Evolutionary conservation across 2,797 vertebrate genomes (phyloP).

Genomic region (Syndactyla subalaris): DNA sequence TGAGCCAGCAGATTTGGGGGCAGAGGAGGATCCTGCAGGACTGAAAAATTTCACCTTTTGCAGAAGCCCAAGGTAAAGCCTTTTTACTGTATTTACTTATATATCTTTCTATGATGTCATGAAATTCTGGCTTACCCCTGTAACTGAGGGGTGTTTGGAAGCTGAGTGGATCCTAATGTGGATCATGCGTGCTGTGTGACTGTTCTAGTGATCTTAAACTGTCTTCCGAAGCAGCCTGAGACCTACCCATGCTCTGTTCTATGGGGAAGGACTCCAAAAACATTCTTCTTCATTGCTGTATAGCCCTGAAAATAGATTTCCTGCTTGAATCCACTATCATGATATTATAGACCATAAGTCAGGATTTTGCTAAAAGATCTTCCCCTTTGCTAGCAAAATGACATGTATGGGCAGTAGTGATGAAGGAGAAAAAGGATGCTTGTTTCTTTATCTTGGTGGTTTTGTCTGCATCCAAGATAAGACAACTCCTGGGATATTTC

Average conservation of each 20-base stretch:
- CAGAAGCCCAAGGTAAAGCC: not conserved
- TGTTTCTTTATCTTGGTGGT: not conserved
- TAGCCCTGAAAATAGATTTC: not conserved
- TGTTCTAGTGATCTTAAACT: not conserved
- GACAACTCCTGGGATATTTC: not conserved
- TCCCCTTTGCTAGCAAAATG: not conserved
- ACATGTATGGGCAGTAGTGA: not conserved
- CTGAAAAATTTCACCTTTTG: not conserved
- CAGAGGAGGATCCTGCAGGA: not conserved
- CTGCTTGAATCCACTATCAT: not conserved
- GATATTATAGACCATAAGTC: not conserved
- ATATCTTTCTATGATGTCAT: not conserved
- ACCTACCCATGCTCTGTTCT: not conserved
- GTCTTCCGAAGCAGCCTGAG: not conserved
- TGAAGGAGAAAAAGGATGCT: not conserved
- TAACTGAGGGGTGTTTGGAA: not conserved
- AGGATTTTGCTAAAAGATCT: not conserved
- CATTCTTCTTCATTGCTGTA: rapidly evolving
- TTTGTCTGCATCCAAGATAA: not conserved
- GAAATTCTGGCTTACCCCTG: not conserved
- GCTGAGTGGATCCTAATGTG: not conserved
- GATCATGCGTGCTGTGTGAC: not conserved
- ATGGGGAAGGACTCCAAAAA: not conserved
- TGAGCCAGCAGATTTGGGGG: not conserved
- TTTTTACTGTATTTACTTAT: not conserved